Conservation (phyloP, 2,888 invertebrate genomes). For the Caenorhabditis macrosperma region DNA sequence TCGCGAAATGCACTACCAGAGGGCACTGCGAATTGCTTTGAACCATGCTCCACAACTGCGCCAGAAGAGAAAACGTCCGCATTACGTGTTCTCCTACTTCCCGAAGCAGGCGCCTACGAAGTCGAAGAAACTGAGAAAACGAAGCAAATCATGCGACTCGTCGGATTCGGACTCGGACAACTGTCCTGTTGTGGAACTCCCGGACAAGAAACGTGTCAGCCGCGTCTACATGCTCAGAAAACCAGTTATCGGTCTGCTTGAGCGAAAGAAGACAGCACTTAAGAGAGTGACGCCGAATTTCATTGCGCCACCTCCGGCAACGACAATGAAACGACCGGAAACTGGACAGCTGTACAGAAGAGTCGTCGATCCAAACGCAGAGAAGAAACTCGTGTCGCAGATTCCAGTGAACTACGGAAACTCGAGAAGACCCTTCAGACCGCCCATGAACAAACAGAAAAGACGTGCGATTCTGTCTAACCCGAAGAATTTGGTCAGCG, state of each 20-base stretch:
- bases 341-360: background rate
- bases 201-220: background rate
- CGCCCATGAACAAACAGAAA: background rate
- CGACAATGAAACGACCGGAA: background rate
- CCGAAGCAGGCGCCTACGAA: background rate
- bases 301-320: background rate
- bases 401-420: background rate
- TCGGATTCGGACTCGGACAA: constrained; percentile 4
- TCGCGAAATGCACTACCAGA: background rate
- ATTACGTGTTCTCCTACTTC: constrained; percentile 1
- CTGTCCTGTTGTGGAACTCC: background rate
- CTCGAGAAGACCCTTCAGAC: background rate
- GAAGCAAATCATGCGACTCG: background rate
- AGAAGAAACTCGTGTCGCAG: background rate
- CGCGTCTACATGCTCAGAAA: background rate
- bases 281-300: background rate
- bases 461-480: background rate
- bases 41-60: background rate
- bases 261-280: background rate
- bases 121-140: background rate
- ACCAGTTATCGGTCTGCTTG: background rate
- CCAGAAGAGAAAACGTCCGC: background rate
- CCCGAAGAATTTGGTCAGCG: background rate
- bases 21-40: no score
- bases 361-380: background rate